These are phyloP conservation scores for Gymnosoma rotundatum DNA, from an alignment of 2,888 invertebrate species.

Conservation along the genomic window DNA sequence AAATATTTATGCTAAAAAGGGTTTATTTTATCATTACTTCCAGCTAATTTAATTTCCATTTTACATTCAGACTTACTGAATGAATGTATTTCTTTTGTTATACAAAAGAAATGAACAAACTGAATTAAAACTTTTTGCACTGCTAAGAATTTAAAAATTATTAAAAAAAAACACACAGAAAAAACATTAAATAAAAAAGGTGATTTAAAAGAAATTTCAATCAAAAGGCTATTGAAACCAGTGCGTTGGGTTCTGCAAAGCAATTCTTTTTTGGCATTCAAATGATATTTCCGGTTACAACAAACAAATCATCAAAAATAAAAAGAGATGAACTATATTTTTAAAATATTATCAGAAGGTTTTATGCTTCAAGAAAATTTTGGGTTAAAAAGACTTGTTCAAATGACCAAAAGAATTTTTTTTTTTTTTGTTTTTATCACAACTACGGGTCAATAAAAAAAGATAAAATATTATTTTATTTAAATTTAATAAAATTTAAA, in stretches of 20 bases:
- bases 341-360: conserved; percentile 52
- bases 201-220: conserved; percentile 19
- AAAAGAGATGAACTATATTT: conserved; percentile 10
- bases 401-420: conserved; percentile 9
- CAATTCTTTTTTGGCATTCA: conserved; percentile 59
- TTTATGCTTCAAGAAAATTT: conserved; percentile 39
- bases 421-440: background rate
- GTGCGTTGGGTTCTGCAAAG: conserved; percentile 36
- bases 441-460: too few species aligned
- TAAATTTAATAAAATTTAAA: too few species aligned
- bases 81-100: conserved; percentile 30
- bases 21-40: conserved; percentile 65
- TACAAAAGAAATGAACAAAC: conserved; percentile 56
- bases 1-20: conserved; percentile 40
- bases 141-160: conserved; percentile 31
- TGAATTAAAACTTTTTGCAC: conserved; percentile 47
- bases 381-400: background rate
- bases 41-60: conserved; percentile 62
- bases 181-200: conserved; percentile 30
- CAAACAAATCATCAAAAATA: conserved; percentile 1
- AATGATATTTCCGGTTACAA: conserved; percentile 57
- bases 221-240: conserved; percentile 39
- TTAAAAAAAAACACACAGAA: conserved; percentile 9
- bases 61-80: conserved; percentile 8
- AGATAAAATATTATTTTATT: too few species aligned